Evolutionary conservation across 2,113 vertebrate genomes (phyloP), one percentile per base, ranked within the genome.

Genomic region (Chaetops frenatus): DNA sequence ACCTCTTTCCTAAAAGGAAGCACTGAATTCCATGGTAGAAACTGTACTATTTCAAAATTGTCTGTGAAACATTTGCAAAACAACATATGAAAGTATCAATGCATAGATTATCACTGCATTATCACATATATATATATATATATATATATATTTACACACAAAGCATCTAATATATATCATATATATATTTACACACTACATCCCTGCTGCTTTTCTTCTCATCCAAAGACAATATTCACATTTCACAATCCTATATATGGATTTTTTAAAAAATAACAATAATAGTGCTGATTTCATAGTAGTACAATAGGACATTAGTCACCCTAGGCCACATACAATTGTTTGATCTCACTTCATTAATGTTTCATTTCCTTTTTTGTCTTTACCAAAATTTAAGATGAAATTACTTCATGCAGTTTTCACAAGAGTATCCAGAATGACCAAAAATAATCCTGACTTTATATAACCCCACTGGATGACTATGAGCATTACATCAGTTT

Each of bases 321-420:
- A 90, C 57, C 56, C 57, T 16, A 60, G 77, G 72, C 78, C 60
- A 91, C 31, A 36, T 10, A 64, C 13, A 21, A 47, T 51, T 79
- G 35, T 12, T 28, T 88, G 60, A 93, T 56, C 48, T 94, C 88
- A 31, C 25, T 57, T 90, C 69, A 83, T 70, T 77, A 70, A 24
- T 42, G 25, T 51, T 83, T 70, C 6, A 92, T 85, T 94, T 88
- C 53, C 76, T 88, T 50, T 31, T 25, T 27, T 60, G 53, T 83
- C 92, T 95, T 95, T 44, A 87, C 50, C 66, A 96, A 51, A 82
- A 73, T 51, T 89, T 96, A 91, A 85, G 42, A 14, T 88, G 25
- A 87, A 96, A 95, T 80, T 54, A 95, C 60, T 86, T 66, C 82
- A 61, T 95, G 95, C 44, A 76, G 65, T 29, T 53, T 64, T 69